Base-by-base conservation (phyloP, 2,888 invertebrate species). In the Diarsia mendica region DNA sequence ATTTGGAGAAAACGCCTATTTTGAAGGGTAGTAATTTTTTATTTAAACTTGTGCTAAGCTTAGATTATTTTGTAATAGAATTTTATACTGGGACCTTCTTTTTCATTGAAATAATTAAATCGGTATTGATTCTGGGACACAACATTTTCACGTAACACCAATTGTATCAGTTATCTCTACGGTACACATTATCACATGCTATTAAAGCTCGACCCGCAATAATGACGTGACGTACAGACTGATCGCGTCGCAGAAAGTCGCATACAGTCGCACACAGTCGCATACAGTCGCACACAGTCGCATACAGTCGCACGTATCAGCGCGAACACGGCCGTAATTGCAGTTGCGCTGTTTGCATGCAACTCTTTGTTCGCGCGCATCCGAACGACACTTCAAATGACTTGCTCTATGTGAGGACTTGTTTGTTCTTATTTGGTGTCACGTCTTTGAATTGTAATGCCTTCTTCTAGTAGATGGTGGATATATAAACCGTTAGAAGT, bases 261-360 rank as follows among this genome's bases (percentile, higher is more conserved):
- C 55, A 61, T 20, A 66, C 58, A 61, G 53, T 33, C 44, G 58
- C 28, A 53, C 20, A 58, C 20, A 46, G 46, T 33, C 46, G 10
- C 18, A 49, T n/a, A n/a, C n/a, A 61, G 53, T 33, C 48, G 58
- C 55, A 61, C n/a, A 66, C 58, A 61, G 53, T 33, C 44, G 58
- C 28, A 53, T 23, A 58, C 20, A 46, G 46, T 33, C 46, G 10
- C 18, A 49, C 23, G 11, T 8, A 18, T n/a, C 20, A n/a, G 28
- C 49, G n/a, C n/a, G n/a, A 20, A 63, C 71, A 18, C 58, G 39
- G 10, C n/a, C 53, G 58, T 66, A 64, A 75, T 67, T 66, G 53
- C 51, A 60, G 48, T 64, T 70, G 80, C 75, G 51, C 66, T 79
- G 51, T 84, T 74, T 75, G 68, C 72, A 55, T 58, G 67, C 28